Evolutionary conservation across 2,113 vertebrate species (phyloP), one percentile per base, ranked within the genome.

Genomic region (Catharus minimus): DNA sequence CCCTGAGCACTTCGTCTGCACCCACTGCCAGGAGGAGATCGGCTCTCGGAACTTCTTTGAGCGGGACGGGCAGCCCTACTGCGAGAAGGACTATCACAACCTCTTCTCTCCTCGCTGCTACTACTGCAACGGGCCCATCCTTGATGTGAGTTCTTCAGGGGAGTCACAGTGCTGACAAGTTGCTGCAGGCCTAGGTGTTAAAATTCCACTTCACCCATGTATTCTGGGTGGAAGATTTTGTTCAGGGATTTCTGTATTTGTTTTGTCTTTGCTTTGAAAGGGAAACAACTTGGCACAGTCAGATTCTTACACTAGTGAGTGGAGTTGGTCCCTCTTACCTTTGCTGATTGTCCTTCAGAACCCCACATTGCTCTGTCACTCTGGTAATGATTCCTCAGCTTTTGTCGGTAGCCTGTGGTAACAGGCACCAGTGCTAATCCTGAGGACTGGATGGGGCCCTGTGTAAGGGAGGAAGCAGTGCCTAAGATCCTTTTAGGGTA

Each of bases 11-110:
- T 99, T 99, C 19, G 99, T 99, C 94, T 99, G 99, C 96, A 99
- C 98, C 50, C 99, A 99, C 97, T 99, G 99, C 97, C 99, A 99
- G 94, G 99, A 99, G 88, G 99, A 99, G 97, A 99, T 99, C 0
- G 99, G 99, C 19, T 99, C 99, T 10, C 98, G 99, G 82, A 99
- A 99, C 97, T 99, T 99, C 97, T 99, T 99, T 57, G 99, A 99
- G 96, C 97, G 99, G 15, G 99, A 99, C 1, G 98, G 99, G 7
- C 99, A 99, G 96, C 99, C 99, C 26, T 99, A 99, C 98, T 99
- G 99, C 7, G 99, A 99, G 98, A 99, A 97, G 79, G 99, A 99
- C 92, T 99, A 99, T 74, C 99, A 99, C 90, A 98, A 98, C 95
- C 98, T 99, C 93, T 99, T 99, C 97, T 99, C 99, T 11, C 99